A percentile compares a stretch with the other conserved stretches of the same genome.
phyloP scores from a whole-genome alignment of 1,140 invertebrate genomes.

The Drosophila seguyi region DNA sequence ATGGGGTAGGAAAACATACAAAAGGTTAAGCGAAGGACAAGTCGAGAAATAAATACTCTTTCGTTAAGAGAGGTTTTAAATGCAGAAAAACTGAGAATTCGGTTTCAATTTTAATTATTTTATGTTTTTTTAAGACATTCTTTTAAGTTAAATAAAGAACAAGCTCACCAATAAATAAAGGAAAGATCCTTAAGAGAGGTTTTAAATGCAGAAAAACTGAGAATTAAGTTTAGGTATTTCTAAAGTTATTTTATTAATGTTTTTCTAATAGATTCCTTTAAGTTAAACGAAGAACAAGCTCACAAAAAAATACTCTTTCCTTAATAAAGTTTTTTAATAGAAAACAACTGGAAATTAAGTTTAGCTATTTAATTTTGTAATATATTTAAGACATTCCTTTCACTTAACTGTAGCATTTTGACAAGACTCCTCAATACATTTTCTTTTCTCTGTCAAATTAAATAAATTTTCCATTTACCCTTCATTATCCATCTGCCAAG shows the following conservation, averaged over 20 bases:
- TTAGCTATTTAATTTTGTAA: not conserved
- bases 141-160: not conserved
- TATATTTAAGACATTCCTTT: not conserved
- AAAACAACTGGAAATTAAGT: no score
- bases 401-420: not conserved
- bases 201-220: not conserved
- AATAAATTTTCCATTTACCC: not conserved
- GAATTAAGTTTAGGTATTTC: not conserved
- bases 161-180: not conserved
- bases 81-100: not conserved
- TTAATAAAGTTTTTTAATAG: no score
- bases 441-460: not conserved
- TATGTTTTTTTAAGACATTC: no score
- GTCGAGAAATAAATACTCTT: conserved; percentile 6
- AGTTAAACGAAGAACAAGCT: no score
- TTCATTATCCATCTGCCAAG: conserved; percentile 15
- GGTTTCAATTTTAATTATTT: no score
- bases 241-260: no score
- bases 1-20: conserved; percentile 20
- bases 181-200: not conserved
- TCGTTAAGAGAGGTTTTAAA: no score
- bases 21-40: conserved; percentile 18
- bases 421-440: not conserved
- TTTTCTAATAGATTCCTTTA: no score
- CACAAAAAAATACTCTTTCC: no score